Conservation (phyloP, 2,797 vertebrate genomes). For the Pipistrellus pipistrellus region DNA sequence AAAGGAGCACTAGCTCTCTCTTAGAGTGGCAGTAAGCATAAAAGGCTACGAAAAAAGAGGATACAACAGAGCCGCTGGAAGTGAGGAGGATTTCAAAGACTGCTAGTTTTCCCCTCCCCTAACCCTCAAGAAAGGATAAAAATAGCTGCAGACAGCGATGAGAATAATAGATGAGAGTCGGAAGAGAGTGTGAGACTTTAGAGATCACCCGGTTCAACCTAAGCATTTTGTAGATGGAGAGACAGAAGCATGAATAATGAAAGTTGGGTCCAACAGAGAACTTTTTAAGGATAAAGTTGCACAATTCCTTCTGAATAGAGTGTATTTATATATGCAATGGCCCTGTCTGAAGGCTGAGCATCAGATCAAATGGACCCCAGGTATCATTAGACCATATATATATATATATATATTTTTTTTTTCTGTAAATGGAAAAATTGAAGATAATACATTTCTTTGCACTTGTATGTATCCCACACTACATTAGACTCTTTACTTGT, state of each 20-base stretch:
- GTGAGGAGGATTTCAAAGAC: neutral
- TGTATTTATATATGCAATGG: neutral
- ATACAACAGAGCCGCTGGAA: neutral
- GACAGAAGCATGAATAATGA: neutral
- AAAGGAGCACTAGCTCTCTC: neutral
- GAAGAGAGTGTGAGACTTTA: neutral
- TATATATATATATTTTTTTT: neutral
- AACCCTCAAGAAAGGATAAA: slow-evolving; percentile 50
- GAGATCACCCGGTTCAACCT: slow-evolving; percentile 25
- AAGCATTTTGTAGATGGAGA: slow-evolving; percentile 48
- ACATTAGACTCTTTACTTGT: neutral
- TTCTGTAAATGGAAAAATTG: neutral
- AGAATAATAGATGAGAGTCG: slow-evolving; percentile 34
- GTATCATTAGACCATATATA: neutral
- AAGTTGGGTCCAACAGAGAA: slow-evolving; percentile 31
- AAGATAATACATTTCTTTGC: neutral
- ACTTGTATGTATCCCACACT: neutral
- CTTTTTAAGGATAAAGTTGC: neutral
- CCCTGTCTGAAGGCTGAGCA: slow-evolving; percentile 24
- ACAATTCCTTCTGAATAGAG: neutral
- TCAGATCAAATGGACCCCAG: slow-evolving; percentile 37
- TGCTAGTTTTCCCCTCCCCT: neutral
- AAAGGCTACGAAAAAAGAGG: neutral
- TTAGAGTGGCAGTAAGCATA: neutral
- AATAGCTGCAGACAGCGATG: neutral